phyloP scores from a whole-genome alignment of 2,888 invertebrate genomes.

The Trimorus sp. region DNA sequence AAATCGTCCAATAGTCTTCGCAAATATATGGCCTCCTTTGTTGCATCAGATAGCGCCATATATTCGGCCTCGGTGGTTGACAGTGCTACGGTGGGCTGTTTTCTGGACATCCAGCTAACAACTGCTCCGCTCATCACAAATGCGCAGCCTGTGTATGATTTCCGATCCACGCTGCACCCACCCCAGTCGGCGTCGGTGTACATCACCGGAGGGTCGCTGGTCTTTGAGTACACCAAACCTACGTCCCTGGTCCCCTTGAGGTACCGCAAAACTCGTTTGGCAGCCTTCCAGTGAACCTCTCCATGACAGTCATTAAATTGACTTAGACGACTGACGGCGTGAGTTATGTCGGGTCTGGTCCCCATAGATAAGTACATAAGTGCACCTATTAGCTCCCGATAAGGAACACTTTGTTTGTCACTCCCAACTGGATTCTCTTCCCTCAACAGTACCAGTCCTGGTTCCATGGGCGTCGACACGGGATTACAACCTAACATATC shows the following conservation, averaged over 20 bases:
- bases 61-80: constrained; percentile 24
- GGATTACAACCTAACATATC: constrained; percentile 3
- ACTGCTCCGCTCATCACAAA: background rate
- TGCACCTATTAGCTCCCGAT: constrained; percentile 12
- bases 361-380: no score
- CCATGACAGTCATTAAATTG: background rate
- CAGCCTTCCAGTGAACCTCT: constrained; percentile 13
- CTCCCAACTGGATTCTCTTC: background rate
- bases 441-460: background rate
- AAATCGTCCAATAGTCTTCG: background rate
- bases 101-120: constrained; percentile 3
- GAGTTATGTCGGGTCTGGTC: no score
- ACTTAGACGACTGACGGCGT: no score
- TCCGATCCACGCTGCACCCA: background rate
- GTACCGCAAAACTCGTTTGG: constrained; percentile 2
- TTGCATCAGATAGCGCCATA: constrained; percentile 12
- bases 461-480: constrained; percentile 6
- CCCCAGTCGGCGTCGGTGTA: constrained; percentile 16
- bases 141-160: constrained; percentile 5
- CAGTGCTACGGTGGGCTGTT: constrained; percentile 14
- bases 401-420: constrained; percentile 4
- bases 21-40: constrained; percentile 12
- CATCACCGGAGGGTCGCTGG: background rate
- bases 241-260: no score
- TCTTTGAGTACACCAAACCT: background rate